phyloP scores from a whole-genome alignment of 2,888 invertebrate genomes.

The Augiades crinisus region DNA sequence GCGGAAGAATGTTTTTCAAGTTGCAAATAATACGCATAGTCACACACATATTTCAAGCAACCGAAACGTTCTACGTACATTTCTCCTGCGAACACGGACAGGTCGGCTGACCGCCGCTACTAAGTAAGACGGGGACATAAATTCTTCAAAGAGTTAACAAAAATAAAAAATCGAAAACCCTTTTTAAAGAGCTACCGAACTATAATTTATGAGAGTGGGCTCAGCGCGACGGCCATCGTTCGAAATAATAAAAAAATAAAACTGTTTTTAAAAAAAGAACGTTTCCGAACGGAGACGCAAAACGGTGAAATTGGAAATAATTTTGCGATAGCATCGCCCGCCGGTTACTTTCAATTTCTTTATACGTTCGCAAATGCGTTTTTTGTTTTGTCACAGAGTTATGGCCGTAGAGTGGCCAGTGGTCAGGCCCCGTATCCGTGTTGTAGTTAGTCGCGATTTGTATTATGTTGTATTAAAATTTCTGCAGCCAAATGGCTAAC shows the following conservation, averaged over 20 bases:
- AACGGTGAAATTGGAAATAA: constrained; percentile 81
- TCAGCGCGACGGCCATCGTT: constrained; percentile 63
- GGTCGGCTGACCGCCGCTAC: constrained; percentile 69
- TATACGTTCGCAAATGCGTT: constrained; percentile 69
- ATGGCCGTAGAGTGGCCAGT: constrained; percentile 51
- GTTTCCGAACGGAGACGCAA: constrained; percentile 62
- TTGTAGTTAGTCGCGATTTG: background rate
- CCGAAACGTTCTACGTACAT: constrained; percentile 42
- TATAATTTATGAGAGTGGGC: constrained; percentile 76
- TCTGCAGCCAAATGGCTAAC: too few species aligned
- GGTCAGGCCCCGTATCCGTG: constrained; percentile 26
- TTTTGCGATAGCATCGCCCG: constrained; percentile 76
- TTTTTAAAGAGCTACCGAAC: constrained; percentile 81
- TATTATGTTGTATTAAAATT: constrained; percentile 13
- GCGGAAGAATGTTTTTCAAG: constrained; percentile 21
- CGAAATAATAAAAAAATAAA: constrained; percentile 58
- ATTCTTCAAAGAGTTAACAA: constrained; percentile 78
- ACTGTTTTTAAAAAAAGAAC: constrained; percentile 44
- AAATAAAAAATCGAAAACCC: constrained; percentile 71
- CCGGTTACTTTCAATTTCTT: constrained; percentile 77
- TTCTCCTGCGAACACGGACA: constrained; percentile 47
- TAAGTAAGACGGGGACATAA: constrained; percentile 79
- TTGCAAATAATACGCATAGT: constrained; percentile 27
- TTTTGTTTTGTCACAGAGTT: constrained; percentile 56
- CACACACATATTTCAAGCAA: constrained; percentile 32